A percentile compares a stretch with the other conserved stretches of the same genome.
These are phyloP conservation scores for Brachionus angularis DNA, from an alignment of 1,140 invertebrate genomes.

Conservation along the genomic window DNA sequence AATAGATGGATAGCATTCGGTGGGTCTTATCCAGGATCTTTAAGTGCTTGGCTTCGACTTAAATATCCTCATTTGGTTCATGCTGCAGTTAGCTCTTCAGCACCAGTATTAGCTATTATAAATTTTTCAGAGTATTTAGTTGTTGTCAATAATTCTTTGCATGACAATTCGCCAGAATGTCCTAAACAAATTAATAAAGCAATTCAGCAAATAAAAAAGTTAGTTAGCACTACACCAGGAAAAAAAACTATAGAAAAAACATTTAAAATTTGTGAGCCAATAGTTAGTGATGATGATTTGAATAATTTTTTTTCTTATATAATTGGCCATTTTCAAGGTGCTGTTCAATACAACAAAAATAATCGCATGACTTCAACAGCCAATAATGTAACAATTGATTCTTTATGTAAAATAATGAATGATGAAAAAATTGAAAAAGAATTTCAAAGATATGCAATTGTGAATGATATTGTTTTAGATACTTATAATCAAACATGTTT, in stretches of 20 bases:
- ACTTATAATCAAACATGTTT: constrained; percentile 71
- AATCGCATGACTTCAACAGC: constrained; percentile 64
- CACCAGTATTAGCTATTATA: constrained; percentile 75
- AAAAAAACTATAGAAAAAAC: constrained; percentile 50
- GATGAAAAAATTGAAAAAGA: constrained; percentile 62
- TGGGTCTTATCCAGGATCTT: constrained; percentile 78
- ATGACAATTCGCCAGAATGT: constrained; percentile 48
- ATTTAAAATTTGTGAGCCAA: constrained; percentile 69
- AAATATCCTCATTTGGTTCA: constrained; percentile 85
- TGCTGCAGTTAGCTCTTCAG: constrained; percentile 77
- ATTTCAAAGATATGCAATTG: constrained; percentile 67
- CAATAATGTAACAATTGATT: constrained; percentile 73
- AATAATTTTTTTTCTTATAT: constrained; percentile 73
- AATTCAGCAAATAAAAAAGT: constrained; percentile 64
- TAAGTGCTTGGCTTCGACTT: constrained; percentile 79
- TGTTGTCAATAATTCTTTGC: constrained; percentile 53
- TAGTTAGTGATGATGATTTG: constrained; percentile 66
- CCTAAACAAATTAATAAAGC: constrained; percentile 62
- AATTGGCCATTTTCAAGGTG: constrained; percentile 70
- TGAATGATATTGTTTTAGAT: constrained; percentile 69
- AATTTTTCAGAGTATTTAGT: constrained; percentile 66
- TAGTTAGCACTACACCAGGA: constrained; percentile 64
- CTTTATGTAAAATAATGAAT: constrained; percentile 70
- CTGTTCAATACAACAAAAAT: constrained; percentile 91
- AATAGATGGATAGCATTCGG: constrained; percentile 86